Evolutionary conservation across 2,888 invertebrate species (phyloP).

Genomic region (Troides aeacus): DNA sequence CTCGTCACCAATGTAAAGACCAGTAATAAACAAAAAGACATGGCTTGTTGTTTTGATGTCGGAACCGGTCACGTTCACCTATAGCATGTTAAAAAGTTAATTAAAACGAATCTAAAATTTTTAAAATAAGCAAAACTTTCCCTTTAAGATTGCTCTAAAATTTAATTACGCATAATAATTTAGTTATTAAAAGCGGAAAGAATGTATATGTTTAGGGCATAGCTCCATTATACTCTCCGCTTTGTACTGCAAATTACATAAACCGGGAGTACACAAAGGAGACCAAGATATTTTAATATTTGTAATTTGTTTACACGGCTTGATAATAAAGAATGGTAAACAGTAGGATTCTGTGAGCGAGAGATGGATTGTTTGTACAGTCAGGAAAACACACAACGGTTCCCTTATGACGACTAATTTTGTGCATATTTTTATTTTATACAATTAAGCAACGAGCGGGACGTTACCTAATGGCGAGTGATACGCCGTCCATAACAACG

Average conservation of each 20-base stretch:
- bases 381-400: neutral
- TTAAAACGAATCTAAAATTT: neutral
- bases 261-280: neutral
- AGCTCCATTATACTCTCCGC: conserved; percentile 1
- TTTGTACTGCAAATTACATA: conserved; percentile 2
- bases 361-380: conserved; percentile 19
- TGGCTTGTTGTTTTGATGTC: too few species aligned
- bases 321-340: conserved; percentile 16
- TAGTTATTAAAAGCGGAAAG: conserved; percentile 2
- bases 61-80: too few species aligned
- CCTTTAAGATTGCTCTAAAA: neutral
- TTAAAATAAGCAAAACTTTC: neutral
- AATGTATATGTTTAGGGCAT: neutral
- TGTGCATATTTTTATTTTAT: neutral
- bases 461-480: too few species aligned
- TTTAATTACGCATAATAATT: neutral
- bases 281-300: conserved; percentile 17
- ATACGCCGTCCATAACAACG: too few species aligned
- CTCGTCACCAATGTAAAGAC: too few species aligned
- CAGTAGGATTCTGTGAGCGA: neutral
- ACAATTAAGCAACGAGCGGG: too few species aligned
- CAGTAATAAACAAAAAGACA: too few species aligned
- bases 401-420: neutral
- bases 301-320: conserved; percentile 11
- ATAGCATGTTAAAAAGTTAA: neutral